Base-by-base conservation (phyloP, 2,888 invertebrate species). In the Orthosia cruda region DNA sequence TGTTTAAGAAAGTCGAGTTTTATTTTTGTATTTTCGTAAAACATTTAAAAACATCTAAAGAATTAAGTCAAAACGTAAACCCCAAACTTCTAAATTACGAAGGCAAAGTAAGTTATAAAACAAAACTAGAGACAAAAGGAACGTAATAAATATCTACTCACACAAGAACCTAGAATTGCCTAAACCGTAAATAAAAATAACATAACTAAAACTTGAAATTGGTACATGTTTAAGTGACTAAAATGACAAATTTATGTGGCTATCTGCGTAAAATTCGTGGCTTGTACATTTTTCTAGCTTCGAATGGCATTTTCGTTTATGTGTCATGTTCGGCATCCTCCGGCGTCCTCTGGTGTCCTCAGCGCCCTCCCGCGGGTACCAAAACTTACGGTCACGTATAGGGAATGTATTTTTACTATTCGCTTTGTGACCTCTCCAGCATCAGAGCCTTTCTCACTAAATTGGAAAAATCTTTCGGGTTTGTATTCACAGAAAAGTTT, bases 381-480 rank as follows among this genome's bases (percentile, higher is more conserved):
- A 76, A 88, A 91, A 93, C 92, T 92, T 93, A 92, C 92, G 91
- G 91, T 92, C 93, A 92, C 92, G 91, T 92, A 91, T 92, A 85
- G 89, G 87, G 89, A 91, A 93, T 93, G 91, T 94, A 93, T 94
- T 94, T 95, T 94, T 92, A 92, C 92, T 92, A 91, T 94, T 93
- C 92, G 88, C 79, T 87, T 87, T 86, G 88, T 84, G 92, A 93
- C 92, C 93, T 91, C 91, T 89, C 87, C 81, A 89, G 89, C 89
- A 90, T 92, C 89, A 86, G 90, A 90, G 90, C 91, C 93, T 87
- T 93, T 94, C 89, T 92, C 91, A 89, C 90, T 87, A 93, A 95
- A 95, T 95, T 94, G 94, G 91, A 93, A 94, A 94, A 94, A 93
- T 92, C 92, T 94, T 93, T 93, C 88, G 81, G 91, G 88, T 78